These are phyloP conservation scores for Trididemnum nubilum DNA, from an alignment of 23 tunicate species.

Conservation along the genomic window DNA sequence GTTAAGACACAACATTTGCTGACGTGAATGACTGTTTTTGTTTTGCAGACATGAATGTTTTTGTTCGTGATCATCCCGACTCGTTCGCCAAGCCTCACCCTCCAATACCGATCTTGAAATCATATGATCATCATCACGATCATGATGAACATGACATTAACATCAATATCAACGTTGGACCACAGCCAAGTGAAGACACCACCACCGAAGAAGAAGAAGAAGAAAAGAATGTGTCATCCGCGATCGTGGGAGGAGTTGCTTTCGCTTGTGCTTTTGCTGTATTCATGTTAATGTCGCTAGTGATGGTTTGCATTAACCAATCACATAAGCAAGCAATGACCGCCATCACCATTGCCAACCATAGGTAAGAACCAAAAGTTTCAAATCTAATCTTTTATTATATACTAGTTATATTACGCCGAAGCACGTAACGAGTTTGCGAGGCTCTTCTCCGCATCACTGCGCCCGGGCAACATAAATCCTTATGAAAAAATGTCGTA, in stretches of 20 bases:
- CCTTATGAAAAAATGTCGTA: too few relatives aligned
- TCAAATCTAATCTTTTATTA: too few relatives aligned
- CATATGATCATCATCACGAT: neutral
- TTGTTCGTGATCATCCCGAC: neutral
- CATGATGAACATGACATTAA: neutral
- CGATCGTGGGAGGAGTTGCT: constrained; percentile 42
- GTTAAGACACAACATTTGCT: too few relatives aligned
- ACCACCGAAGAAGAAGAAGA: constrained; percentile 32
- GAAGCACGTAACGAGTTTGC: too few relatives aligned
- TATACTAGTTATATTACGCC: too few relatives aligned
- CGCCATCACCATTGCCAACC: constrained; percentile 35
- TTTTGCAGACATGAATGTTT: constrained; percentile 29
- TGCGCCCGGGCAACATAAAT: too few relatives aligned
- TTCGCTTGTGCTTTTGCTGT: constrained; percentile 38
- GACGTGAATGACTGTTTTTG: too few relatives aligned
- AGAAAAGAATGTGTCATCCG: constrained; percentile 10
- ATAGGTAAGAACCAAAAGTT: constrained; percentile 9
- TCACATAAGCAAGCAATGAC: constrained; percentile 53
- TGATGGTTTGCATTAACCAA: constrained; percentile 46
- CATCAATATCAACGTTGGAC: constrained; percentile 9
- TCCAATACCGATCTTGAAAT: neutral
- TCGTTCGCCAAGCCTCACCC: constrained; percentile 12
- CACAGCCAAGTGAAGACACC: neutral
- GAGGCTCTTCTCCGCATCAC: too few relatives aligned
- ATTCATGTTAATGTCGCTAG: constrained; percentile 51